phyloP scores from a whole-genome alignment of 2,113 vertebrate genomes.

The Himantopus leucocephalus region DNA sequence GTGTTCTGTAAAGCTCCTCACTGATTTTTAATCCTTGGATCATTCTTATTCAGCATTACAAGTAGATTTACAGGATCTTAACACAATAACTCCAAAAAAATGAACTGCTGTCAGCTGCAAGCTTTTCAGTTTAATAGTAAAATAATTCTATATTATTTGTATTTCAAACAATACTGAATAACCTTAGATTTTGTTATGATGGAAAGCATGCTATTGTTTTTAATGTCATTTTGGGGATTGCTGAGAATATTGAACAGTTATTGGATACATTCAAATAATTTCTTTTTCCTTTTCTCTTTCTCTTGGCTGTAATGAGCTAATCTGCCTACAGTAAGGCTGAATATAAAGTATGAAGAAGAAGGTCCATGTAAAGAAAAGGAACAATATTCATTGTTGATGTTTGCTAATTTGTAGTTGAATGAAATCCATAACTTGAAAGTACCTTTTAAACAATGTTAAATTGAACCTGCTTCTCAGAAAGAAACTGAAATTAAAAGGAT shows the following conservation, averaged over 20 bases:
- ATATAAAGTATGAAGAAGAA: not conserved
- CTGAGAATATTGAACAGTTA: slow-evolving; percentile 3
- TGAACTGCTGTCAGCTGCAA: slow-evolving; percentile 25
- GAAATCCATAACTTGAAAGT: not conserved
- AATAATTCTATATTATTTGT: slow-evolving; percentile 46
- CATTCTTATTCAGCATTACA: slow-evolving; percentile 50
- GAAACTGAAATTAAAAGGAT: not conserved
- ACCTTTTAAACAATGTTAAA: not conserved
- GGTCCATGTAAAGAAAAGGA: not conserved
- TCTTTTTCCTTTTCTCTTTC: not conserved
- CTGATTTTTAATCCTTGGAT: slow-evolving; percentile 53
- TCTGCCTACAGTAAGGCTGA: not conserved
- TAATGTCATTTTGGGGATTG: not conserved
- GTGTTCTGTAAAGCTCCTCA: slow-evolving; percentile 8
- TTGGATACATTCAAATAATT: slow-evolving; percentile 8
- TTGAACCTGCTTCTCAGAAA: not conserved
- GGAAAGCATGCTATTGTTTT: slow-evolving; percentile 24
- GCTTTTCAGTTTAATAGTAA: slow-evolving; percentile 50
- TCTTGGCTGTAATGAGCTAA: not conserved
- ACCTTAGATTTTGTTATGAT: slow-evolving; percentile 35
- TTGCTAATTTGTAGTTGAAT: not conserved
- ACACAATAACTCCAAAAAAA: slow-evolving; percentile 49
- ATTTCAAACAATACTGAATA: slow-evolving; percentile 49
- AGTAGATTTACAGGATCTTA: slow-evolving; percentile 66
- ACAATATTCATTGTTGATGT: not conserved